Evolutionary conservation across 2,888 invertebrate genomes (phyloP).

Genomic region (Nomada flava): DNA sequence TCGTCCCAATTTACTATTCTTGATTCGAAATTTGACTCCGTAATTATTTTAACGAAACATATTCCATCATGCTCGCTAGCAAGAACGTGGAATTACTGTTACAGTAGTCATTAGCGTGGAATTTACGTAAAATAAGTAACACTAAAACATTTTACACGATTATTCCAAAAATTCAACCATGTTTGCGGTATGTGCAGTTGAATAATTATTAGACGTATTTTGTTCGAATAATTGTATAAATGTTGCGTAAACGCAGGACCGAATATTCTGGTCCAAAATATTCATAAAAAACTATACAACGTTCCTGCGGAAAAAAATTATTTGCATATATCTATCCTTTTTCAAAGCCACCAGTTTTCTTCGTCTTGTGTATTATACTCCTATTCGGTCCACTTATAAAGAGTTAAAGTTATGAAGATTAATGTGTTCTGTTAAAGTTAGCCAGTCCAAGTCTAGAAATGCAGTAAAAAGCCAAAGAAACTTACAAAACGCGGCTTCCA

Average conservation of each 20-base stretch:
- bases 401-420: slow-evolving; percentile 71
- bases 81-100: slow-evolving; percentile 10
- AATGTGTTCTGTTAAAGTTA: slow-evolving; percentile 63
- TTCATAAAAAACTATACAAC: not conserved
- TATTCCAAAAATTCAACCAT: not conserved
- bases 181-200: not conserved
- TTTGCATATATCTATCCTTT: slow-evolving; percentile 21
- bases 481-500: slow-evolving; percentile 29
- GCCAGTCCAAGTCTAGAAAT: slow-evolving; percentile 47
- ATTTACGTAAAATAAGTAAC: not conserved
- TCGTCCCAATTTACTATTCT: not conserved
- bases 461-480: slow-evolving; percentile 39
- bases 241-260: not conserved
- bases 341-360: slow-evolving; percentile 13
- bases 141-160: not conserved
- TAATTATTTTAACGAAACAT: slow-evolving; percentile 1
- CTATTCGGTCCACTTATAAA: slow-evolving; percentile 55
- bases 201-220: not conserved
- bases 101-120: not conserved
- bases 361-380: slow-evolving; percentile 22
- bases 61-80: not conserved
- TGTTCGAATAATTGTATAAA: not conserved
- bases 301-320: not conserved
- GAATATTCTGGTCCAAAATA: not conserved
- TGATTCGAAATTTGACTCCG: slow-evolving; percentile 5